These are phyloP conservation scores for Thunnus albacares DNA, from an alignment of 2,797 vertebrate species.

Conservation along the genomic window DNA sequence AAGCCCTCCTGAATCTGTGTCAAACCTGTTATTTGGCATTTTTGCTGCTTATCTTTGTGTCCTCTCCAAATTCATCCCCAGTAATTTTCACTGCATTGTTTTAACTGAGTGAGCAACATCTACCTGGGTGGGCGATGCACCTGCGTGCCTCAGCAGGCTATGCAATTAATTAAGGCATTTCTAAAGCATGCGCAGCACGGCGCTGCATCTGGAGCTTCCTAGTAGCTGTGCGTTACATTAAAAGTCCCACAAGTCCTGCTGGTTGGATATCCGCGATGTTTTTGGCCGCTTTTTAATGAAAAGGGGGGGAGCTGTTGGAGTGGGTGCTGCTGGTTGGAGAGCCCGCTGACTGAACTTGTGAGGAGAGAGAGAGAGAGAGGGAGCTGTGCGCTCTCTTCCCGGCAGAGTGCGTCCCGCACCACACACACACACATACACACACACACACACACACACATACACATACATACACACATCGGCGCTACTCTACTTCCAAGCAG, in stretches of 20 bases:
- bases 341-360: conserved; percentile 60
- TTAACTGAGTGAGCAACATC: conserved; percentile 35
- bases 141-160: conserved; percentile 76
- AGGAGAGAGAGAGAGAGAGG: conserved; percentile 27
- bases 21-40: conserved; percentile 4
- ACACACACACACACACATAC: conserved; percentile 31
- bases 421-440: conserved; percentile 28
- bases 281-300: conserved; percentile 5
- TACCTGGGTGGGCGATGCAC: conserved; percentile 77
- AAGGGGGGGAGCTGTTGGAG: conserved; percentile 44
- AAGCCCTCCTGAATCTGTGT: conserved; percentile 3
- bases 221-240: not conserved
- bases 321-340: conserved; percentile 59
- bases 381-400: conserved; percentile 70
- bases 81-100: conserved; percentile 41
- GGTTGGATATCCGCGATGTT: conserved; percentile 2
- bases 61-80: conserved; percentile 4
- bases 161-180: conserved; percentile 63
- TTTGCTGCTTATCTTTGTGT: conserved; percentile 19
- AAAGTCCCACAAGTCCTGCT: not conserved
- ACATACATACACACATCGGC: conserved; percentile 41
- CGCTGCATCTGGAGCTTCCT: conserved; percentile 32
- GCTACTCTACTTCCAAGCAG: conserved; percentile 52
- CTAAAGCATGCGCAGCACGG: conserved; percentile 32
- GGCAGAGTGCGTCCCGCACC: conserved; percentile 72